Evolutionary conservation across 2,797 vertebrate genomes (phyloP).

Genomic region (Acropternis orthonyx): DNA sequence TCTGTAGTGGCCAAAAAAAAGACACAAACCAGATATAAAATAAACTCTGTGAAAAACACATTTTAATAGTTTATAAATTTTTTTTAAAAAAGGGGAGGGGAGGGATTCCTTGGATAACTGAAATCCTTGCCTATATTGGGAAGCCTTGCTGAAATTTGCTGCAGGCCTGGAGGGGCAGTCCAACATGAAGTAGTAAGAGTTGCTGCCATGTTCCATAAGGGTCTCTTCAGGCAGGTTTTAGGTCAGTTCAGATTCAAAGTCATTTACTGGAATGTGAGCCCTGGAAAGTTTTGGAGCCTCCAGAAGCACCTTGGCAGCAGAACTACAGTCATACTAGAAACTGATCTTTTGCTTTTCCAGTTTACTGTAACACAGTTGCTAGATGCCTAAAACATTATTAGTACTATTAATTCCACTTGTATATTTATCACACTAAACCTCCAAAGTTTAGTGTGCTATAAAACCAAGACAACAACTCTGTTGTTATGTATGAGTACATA

Average conservation of each 20-base stretch:
- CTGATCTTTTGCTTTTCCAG: not conserved
- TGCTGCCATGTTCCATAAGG: not conserved
- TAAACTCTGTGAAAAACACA: not conserved
- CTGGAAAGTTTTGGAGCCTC: not conserved
- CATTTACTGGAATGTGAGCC: not conserved
- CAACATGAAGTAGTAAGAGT: not conserved
- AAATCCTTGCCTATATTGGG: not conserved
- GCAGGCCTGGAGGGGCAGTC: not conserved
- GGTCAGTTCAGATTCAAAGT: not conserved
- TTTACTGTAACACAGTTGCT: not conserved
- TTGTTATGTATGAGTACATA: not conserved
- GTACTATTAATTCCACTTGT: not conserved
- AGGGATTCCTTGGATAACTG: not conserved
- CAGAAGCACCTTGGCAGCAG: not conserved
- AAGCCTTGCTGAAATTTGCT: not conserved
- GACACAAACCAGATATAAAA: not conserved
- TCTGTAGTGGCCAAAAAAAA: not conserved
- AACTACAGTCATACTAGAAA: not conserved
- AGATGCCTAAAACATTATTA: not conserved
- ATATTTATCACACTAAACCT: fast-evolving
- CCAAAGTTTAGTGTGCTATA: not conserved
- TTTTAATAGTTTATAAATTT: not conserved
- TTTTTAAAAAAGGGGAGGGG: not conserved
- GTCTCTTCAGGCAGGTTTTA: not conserved
- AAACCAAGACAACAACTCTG: not conserved